Base-by-base conservation (phyloP, 1,140 invertebrate species). In the Aricia agestis region DNA sequence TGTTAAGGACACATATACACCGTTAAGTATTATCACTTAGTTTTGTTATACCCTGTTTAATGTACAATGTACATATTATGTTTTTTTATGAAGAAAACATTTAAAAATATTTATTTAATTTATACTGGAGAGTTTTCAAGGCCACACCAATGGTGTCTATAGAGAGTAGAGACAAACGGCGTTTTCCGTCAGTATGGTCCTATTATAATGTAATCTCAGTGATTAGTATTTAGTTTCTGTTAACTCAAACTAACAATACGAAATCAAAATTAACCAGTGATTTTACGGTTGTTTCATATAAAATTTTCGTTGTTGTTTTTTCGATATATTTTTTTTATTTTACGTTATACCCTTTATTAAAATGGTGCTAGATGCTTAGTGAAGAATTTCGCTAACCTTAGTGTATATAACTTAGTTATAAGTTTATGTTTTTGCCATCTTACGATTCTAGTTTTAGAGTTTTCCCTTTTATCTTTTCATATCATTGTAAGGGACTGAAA, bases 301-400 rank as follows among this genome's bases (percentile, higher is more conserved):
- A 75, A 74, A 68, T 73, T 78, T 76, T 77, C 59, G 67, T 80
- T 74, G 81, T 88, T 86, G 83, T 86, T 86, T 19, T 41, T 67
- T 67, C 31, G 17, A 84, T 80, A 71, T 76, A 82, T 78, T 80
- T 78, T 86, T 89, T 78, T 86, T 84, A 83, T 76, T 82, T 79
- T 75, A 78, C 78, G 70, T 76, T 81, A 81, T 89, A 86, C 80
- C 74, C 85, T 87, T 83, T 84, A 84, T 84, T 76, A 76, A 81
- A 91, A 90, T 91, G 89, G 89, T 91, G 89, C 89, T 91, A 91
- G 86, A 86, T 77, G 86, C 86, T 91, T 83, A 69, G 45, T 52
- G 45, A 83, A 86, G 84, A 78, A 76, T 85, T 88, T 88, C 72
- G 76, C 76, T 25, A 25, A 25, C 25, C 74, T 74, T 84, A 86